phyloP scores from a whole-genome alignment of 2,797 vertebrate genomes.

The Semaprochilodus insignis region DNA sequence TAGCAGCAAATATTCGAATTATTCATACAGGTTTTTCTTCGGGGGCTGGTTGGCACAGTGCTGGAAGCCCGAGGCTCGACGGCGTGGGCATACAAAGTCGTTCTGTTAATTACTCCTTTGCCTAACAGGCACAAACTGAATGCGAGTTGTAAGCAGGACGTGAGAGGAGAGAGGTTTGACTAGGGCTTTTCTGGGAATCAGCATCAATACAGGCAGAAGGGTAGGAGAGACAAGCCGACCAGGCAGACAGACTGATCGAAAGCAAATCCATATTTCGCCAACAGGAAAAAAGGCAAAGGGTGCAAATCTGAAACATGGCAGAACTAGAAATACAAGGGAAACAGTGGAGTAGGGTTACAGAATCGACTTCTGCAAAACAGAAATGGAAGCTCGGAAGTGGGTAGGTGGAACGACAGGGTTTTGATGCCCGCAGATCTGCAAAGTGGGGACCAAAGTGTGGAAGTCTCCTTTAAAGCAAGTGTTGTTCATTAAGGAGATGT shows the following conservation, averaged over 20 bases:
- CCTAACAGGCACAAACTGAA: background rate
- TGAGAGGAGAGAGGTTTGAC: background rate
- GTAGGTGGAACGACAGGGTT: background rate
- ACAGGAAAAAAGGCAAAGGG: background rate
- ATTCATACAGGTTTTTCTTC: background rate
- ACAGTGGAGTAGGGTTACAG: background rate
- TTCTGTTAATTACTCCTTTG: background rate
- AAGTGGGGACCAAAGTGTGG: too few species aligned
- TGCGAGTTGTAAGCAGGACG: background rate
- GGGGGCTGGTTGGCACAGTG: background rate
- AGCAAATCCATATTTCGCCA: background rate
- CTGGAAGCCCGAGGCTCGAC: background rate
- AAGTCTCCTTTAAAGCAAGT: too few species aligned
- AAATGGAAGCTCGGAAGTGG: background rate
- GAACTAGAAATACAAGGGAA: background rate
- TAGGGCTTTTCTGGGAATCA: background rate
- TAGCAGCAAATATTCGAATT: slow-evolving; percentile 27
- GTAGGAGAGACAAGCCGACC: background rate
- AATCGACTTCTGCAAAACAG: background rate
- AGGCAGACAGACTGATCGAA: background rate
- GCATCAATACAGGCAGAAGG: background rate
- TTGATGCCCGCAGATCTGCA: too few species aligned
- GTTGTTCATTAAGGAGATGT: too few species aligned
- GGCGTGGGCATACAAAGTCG: background rate
- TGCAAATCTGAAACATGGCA: background rate